A percentile compares a stretch with the other conserved stretches of the same genome.
Conservation (phyloP, 1,140 invertebrate species). For the Maniola jurtina region DNA sequence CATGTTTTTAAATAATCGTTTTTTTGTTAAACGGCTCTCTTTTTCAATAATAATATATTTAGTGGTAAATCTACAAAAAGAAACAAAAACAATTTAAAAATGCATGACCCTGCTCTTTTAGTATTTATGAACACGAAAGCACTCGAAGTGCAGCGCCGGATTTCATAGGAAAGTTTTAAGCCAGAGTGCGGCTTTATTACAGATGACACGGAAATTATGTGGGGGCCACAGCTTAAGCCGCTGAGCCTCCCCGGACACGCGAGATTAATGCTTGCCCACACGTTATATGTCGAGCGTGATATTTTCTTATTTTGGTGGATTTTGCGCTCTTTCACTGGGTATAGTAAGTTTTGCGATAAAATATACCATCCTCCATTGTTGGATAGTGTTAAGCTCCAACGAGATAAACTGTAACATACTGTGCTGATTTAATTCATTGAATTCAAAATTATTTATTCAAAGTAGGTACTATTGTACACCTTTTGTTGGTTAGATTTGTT, state of each 20-base stretch:
- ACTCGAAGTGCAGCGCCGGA: neutral
- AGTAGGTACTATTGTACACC: too few relatives aligned
- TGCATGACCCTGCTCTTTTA: neutral
- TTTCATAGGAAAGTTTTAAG: constrained; percentile 9
- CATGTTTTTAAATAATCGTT: too few relatives aligned
- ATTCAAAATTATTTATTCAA: too few relatives aligned
- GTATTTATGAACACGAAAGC: neutral
- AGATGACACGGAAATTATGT: constrained; percentile 9
- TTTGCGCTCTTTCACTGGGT: neutral
- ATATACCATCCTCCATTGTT: neutral
- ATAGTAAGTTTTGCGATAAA: neutral
- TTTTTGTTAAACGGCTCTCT: too few relatives aligned
- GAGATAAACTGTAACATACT: too few relatives aligned
- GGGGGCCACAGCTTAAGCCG: constrained; percentile 1
- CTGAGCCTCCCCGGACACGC: neutral
- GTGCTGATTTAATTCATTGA: too few relatives aligned
- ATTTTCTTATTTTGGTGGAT: constrained; percentile 10
- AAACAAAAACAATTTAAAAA: too few relatives aligned
- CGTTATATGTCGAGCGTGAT: constrained; percentile 5
- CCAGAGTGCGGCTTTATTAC: neutral
- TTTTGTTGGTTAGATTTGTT: too few relatives aligned
- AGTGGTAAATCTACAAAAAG: too few relatives aligned
- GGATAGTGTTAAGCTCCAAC: too few relatives aligned
- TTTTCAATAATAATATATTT: too few relatives aligned
- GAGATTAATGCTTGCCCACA: constrained; percentile 7